A percentile compares a stretch with the other conserved stretches of the same genome.
Conservation (phyloP, 2,888 invertebrate genomes). For the Diarsia brunnea region DNA sequence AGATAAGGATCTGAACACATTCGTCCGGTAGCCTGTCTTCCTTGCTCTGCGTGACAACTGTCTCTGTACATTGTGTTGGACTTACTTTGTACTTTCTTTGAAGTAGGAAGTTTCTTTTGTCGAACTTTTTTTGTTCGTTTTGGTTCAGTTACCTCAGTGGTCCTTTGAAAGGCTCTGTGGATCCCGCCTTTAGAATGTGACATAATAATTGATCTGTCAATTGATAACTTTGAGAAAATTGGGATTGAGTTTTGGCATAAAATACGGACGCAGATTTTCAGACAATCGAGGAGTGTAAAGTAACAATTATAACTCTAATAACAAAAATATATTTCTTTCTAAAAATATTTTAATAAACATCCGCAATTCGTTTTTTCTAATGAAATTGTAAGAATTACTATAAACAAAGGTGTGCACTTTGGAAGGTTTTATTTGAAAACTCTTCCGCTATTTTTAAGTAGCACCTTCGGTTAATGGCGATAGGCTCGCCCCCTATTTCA, state of each 20-base stretch:
- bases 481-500: no score
- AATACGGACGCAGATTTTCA: background rate
- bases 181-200: background rate
- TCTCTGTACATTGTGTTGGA: constrained; percentile 16
- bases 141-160: constrained; percentile 19
- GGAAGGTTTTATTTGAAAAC: background rate
- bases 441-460: background rate
- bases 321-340: no score
- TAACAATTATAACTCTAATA: background rate
- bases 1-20: constrained; percentile 55
- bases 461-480: no score
- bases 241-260: background rate
- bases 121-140: background rate
- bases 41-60: constrained; percentile 33
- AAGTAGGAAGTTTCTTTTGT: constrained; percentile 14
- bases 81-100: constrained; percentile 8
- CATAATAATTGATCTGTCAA: background rate
- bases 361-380: background rate
- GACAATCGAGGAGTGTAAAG: background rate
- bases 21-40: constrained; percentile 43
- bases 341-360: background rate
- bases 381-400: background rate
- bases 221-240: background rate
- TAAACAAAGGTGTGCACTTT: background rate
- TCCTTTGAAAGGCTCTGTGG: background rate